Evolutionary conservation across 2,888 invertebrate genomes (phyloP), one percentile per base, ranked within the genome.

Genomic region (Trichogramma evanescens): DNA sequence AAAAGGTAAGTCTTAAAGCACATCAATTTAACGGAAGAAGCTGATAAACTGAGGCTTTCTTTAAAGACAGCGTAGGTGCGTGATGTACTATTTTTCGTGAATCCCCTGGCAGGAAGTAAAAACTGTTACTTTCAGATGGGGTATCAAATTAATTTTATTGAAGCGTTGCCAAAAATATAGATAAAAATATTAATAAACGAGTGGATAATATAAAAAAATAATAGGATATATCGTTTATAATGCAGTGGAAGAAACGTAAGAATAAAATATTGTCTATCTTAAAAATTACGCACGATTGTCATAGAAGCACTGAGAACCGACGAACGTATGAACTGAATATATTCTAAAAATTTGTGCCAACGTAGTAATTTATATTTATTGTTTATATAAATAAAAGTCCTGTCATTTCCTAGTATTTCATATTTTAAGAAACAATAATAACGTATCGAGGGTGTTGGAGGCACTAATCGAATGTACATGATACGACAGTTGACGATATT

Each of bases 281-380:
- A 13, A 5, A n/a, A 46, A 46, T 46, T 46, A 13, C 5, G n/a
- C n/a, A 46, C n/a, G 10, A 46, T 13, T 46, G 6, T 7, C 46
- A n/a, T 46, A 46, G 13, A 13, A 1, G 57, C 54, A 51, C 51
- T 10, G 26, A 46, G 10, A 38, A 46, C 13, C 56, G 56, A 52
- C 48, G 41, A 59, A 44, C 46, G 54, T 56, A 53, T 57, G 60
- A 60, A 63, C 60, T 45, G 55, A 58, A 63, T 56, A 63, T 63
- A 63, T 63, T 63, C 63, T 63, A 63, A 63, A 63, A 63, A 53
- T 63, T 59, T 56, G 63, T 63, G 63, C 63, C 63, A 58, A 61
- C 49, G 58, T 63, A 63, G 63, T 61, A 48, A 50, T 59, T 63
- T 59, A 54, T 54, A 63, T 10, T 60, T 63, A 53, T 63, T 63